A percentile compares a stretch with the other conserved stretches of the same genome.
These are phyloP conservation scores for Chlorospingus semifuscus DNA, from an alignment of 2,797 vertebrate species.

Conservation along the genomic window DNA sequence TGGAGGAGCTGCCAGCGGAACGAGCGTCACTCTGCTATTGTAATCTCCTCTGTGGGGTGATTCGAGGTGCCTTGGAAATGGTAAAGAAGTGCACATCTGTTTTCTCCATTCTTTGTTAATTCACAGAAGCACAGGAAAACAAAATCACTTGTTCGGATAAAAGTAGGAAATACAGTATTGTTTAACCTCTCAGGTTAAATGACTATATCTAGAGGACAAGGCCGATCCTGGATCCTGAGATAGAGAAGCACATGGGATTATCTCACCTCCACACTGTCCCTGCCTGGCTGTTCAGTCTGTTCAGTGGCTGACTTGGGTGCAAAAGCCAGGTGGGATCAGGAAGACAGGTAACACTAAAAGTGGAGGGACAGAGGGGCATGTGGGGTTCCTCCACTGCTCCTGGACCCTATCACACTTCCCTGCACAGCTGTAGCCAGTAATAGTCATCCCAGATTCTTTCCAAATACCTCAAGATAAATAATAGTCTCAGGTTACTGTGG, in stretches of 20 bases:
- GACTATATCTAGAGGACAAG: background rate
- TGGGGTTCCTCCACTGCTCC: background rate
- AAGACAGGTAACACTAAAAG: fast-evolving
- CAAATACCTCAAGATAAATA: background rate
- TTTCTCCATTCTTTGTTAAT: background rate
- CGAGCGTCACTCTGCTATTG: constrained; percentile 76
- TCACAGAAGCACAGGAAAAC: background rate
- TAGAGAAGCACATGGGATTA: background rate
- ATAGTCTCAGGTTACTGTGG: background rate
- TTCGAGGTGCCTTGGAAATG: constrained; percentile 81
- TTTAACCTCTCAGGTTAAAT: background rate
- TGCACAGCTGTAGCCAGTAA: background rate
- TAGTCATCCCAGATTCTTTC: background rate
- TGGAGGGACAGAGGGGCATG: background rate
- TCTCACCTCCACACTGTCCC: background rate
- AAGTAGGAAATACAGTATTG: background rate
- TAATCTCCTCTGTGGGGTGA: constrained; percentile 76
- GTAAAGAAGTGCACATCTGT: constrained; percentile 26
- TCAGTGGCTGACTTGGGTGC: background rate
- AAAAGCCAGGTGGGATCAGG: background rate
- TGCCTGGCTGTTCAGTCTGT: background rate
- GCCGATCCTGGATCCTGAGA: background rate
- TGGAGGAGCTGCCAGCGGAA: constrained; percentile 76
- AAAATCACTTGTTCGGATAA: background rate
- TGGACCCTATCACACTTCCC: background rate